These are phyloP conservation scores for Nudaria mundana DNA, from an alignment of 2,888 invertebrate genomes.

Conservation along the genomic window DNA sequence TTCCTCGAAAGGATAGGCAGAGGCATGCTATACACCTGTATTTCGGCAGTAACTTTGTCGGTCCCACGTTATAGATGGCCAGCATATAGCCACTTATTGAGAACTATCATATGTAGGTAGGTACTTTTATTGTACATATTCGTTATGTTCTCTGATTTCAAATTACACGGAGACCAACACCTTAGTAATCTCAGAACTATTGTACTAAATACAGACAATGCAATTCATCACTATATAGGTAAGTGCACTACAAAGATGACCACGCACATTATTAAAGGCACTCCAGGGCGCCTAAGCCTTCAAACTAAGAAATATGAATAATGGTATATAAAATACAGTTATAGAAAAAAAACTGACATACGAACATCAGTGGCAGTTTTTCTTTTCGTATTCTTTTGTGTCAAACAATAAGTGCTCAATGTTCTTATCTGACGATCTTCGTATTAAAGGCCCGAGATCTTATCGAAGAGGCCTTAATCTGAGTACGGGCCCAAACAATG, in stretches of 20 bases:
- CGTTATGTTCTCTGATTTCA: too few relatives aligned
- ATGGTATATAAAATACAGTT: conserved; percentile 44
- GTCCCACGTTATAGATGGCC: too few relatives aligned
- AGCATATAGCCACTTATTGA: too few relatives aligned
- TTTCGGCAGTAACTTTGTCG: too few relatives aligned
- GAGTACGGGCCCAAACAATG: conserved; percentile 56
- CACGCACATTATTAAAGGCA: conserved; percentile 14
- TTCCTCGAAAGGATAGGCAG: too few relatives aligned
- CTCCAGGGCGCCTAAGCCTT: conserved; percentile 18
- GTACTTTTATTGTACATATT: too few relatives aligned
- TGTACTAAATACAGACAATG: conserved; percentile 19
- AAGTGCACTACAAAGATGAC: conserved; percentile 16
- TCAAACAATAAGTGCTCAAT: conserved; percentile 49
- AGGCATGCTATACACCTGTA: too few relatives aligned
- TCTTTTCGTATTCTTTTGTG: conserved; percentile 43
- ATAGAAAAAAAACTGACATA: conserved; percentile 46
- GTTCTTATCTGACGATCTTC: conserved; percentile 59
- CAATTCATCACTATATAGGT: conserved; percentile 9
- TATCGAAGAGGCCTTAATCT: conserved; percentile 59
- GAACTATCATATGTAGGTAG: too few relatives aligned
- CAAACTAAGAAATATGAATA: conserved; percentile 18
- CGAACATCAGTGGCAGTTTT: conserved; percentile 41
- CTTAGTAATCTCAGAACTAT: conserved; percentile 7
- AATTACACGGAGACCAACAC: too few relatives aligned
- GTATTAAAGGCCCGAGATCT: conserved; percentile 50